These are phyloP conservation scores for Erannis defoliaria DNA, from an alignment of 2,888 invertebrate species.

Conservation along the genomic window DNA sequence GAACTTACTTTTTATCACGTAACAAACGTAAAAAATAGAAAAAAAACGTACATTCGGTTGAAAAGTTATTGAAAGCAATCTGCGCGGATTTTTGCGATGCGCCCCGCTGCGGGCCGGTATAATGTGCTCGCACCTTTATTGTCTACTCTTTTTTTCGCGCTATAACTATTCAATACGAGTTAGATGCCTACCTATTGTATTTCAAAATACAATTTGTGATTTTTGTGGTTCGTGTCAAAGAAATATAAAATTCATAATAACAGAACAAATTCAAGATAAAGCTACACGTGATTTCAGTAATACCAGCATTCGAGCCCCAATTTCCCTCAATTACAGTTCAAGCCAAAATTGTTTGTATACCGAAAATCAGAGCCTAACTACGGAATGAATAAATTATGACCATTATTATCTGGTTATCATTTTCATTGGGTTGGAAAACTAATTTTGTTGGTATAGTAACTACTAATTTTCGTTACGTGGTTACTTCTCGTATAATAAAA, in stretches of 20 bases:
- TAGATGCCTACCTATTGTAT: no score
- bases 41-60: no score
- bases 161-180: no score
- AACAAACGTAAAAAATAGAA: no score
- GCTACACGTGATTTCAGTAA: constrained; percentile 8
- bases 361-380: constrained; percentile 3
- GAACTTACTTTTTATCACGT: no score
- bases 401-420: constrained; percentile 1
- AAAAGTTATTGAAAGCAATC: no score
- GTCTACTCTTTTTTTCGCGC: no score
- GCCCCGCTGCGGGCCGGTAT: no score
- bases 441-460: constrained; percentile 6
- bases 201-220: not conserved
- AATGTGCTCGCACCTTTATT: no score
- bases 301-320: constrained; percentile 3
- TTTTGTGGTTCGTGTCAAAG: not conserved
- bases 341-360: constrained; percentile 14
- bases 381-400: constrained; percentile 9
- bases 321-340: not conserved
- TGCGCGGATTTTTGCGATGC: no score
- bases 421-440: constrained; percentile 10
- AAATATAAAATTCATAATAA: constrained; percentile 8
- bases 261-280: not conserved
- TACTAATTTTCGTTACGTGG: not conserved
- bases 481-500: not conserved